Evolutionary conservation across 2,888 invertebrate species (phyloP).

Genomic region (Zele albiditarsus): DNA sequence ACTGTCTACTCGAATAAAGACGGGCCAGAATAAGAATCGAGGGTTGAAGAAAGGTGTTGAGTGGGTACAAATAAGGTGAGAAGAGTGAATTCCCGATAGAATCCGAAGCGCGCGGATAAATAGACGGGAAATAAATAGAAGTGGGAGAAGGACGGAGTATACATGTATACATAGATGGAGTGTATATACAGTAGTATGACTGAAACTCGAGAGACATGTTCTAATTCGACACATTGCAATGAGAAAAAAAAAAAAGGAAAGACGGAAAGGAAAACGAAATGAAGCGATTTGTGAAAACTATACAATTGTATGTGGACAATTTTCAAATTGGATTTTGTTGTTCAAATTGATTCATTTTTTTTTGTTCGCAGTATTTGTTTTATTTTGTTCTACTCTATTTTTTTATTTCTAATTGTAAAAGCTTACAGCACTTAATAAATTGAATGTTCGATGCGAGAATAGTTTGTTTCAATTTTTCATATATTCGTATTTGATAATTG

Average conservation of each 20-base stretch:
- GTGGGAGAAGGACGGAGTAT: background rate
- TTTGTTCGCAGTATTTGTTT: background rate
- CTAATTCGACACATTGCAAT: conserved; percentile 1
- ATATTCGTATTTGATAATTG: background rate
- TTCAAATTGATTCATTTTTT: background rate
- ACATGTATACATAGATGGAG: background rate
- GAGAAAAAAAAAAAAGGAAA: background rate
- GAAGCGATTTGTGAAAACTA: background rate
- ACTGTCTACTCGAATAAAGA: conserved; percentile 56
- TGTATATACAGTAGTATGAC: background rate
- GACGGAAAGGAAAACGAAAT: background rate
- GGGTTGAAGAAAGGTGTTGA: conserved; percentile 49
- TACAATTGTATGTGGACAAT: background rate
- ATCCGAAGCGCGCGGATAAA: conserved; percentile 24
- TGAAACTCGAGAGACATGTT: background rate
- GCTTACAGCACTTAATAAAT: background rate
- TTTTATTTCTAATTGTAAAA: background rate
- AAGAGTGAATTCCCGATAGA: conserved; percentile 30
- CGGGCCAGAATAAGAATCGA: conserved; percentile 58
- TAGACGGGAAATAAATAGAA: conserved; percentile 29
- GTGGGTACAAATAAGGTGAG: conserved; percentile 50
- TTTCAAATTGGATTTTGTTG: background rate
- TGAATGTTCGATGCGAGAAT: background rate
- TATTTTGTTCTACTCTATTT: background rate
- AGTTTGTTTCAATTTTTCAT: background rate